Evolutionary conservation across 1,140 invertebrate species (phyloP).

Genomic region (Drosophila grimshawi): DNA sequence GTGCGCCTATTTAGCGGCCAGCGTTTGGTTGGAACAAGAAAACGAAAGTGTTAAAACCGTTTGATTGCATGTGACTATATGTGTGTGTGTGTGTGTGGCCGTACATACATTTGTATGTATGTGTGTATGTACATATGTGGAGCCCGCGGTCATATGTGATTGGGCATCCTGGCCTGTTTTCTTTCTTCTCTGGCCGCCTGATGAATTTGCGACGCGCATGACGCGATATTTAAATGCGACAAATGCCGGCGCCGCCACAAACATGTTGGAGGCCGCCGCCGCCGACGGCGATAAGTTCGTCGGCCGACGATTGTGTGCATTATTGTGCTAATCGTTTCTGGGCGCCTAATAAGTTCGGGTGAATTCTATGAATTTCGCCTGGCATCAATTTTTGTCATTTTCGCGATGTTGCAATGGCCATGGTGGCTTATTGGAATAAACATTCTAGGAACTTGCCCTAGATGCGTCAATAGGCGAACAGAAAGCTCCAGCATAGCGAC

Average conservation of each 20-base stretch:
- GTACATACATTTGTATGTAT: slow-evolving; percentile 3
- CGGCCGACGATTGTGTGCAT: neutral
- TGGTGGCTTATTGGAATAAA: slow-evolving; percentile 78
- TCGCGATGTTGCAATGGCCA: slow-evolving; percentile 67
- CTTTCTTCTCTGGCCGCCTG: slow-evolving; percentile 54
- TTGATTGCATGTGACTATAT: slow-evolving; percentile 7
- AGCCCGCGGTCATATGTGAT: slow-evolving; percentile 67
- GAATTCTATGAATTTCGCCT: slow-evolving; percentile 82
- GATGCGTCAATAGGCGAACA: slow-evolving; percentile 74
- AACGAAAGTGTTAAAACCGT: slow-evolving; percentile 81
- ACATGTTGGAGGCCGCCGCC: slow-evolving; percentile 55
- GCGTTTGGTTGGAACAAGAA: slow-evolving; percentile 84
- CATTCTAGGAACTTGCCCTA: slow-evolving; percentile 84
- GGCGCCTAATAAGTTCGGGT: slow-evolving; percentile 76
- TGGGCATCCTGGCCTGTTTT: slow-evolving; percentile 47
- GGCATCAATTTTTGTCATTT: slow-evolving; percentile 52
- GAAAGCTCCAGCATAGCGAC: slow-evolving; percentile 30
- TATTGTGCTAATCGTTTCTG: slow-evolving; percentile 31
- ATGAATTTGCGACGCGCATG: slow-evolving; percentile 77
- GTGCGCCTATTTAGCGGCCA: slow-evolving; percentile 82
- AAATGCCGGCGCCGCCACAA: slow-evolving; percentile 27
- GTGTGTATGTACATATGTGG: slow-evolving; percentile 35
- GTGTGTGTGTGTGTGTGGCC: slow-evolving; percentile 43
- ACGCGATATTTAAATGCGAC: slow-evolving; percentile 67
- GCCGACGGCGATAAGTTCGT: slow-evolving; percentile 8